A percentile compares a stretch with the other conserved stretches of the same genome.
phyloP scores from a whole-genome alignment of 1,140 invertebrate genomes.

The Lerema accius region DNA sequence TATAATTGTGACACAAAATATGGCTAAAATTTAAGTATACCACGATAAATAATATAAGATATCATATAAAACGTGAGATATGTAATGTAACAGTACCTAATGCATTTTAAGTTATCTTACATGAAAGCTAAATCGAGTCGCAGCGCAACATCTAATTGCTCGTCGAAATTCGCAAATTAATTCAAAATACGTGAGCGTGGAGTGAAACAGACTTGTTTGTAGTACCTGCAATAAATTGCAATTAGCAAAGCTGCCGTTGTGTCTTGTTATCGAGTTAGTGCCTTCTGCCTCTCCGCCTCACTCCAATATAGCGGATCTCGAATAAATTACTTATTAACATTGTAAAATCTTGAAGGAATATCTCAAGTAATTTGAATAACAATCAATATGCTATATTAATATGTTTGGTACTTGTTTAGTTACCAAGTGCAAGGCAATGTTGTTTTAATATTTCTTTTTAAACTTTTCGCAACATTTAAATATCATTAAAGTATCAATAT shows the following conservation, averaged over 20 bases:
- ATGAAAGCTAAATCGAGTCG: slow-evolving; percentile 35
- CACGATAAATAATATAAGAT: no score
- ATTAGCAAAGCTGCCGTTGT: slow-evolving; percentile 80
- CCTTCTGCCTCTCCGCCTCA: slow-evolving; percentile 65
- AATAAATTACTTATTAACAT: slow-evolving; percentile 45
- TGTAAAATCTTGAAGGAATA: slow-evolving; percentile 21
- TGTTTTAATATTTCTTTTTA: no score
- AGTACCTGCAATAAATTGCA: slow-evolving; percentile 82
- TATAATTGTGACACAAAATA: no score
- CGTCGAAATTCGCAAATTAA: slow-evolving; percentile 78
- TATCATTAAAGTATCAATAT: no score
- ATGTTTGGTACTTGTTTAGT: no score
- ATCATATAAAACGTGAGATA: no score
- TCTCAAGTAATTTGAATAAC: no score
- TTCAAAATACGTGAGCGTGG: slow-evolving; percentile 79
- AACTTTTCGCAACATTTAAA: no score
- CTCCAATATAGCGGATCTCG: slow-evolving; percentile 56
- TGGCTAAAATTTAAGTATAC: no score
- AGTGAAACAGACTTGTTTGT: slow-evolving; percentile 77
- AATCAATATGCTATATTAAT: no score
- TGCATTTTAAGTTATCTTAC: background rate
- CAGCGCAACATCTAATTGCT: slow-evolving; percentile 66
- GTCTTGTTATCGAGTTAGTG: slow-evolving; percentile 82
- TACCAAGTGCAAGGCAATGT: no score
- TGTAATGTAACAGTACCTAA: no score